Evolutionary conservation across 2,888 invertebrate genomes (phyloP), one percentile per base, ranked within the genome.

Genomic region (Acanthosepion lycidas): DNA sequence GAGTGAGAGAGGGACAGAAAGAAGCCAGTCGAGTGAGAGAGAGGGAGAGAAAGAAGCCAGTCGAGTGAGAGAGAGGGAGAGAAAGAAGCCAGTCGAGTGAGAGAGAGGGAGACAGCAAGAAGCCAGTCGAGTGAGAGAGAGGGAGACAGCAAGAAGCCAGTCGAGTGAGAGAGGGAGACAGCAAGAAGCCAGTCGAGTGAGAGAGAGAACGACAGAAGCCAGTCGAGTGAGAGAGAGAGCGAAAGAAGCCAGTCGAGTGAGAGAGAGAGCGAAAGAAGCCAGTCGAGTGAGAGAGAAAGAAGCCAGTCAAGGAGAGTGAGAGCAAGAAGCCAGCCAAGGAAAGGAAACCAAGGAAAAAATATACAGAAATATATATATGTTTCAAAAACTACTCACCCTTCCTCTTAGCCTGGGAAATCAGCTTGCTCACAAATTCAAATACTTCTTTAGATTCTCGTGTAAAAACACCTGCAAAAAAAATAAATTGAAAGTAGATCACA

Each of bases 361-460:
- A 12, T 12, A 51, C 0, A 15, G 15, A 51, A 51, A 51, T 12
- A 9, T 6, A 51, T 12, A 51, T 5, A 23, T 23, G 6, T 6
- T 12, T 33, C 2, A 78, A 78, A 78, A 5, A 33, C 4, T 78
- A 96, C 96, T 96, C 96, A 97, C 97, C 96, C 96, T 97, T 97
- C 96, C 99, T 98, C 97, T 99, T 99, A 0, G 99, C 99, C 98
- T 99, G 99, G 0, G 98, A 98, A 95, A 99, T 98, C 94, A 99
- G 98, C 97, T 99, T 99, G 42, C 99, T 98, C 95, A 99, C 98
- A 97, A 99, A 99, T 97, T 99, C 99, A 97, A 98, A 98, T 26
- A 99, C 99, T 97, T 99, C 99, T 97, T 99, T 99, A 0, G 99
- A 98, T 97, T 99, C 99, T 97, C 99, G 98, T 0, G 98, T 98